phyloP scores from a whole-genome alignment of 2,113 vertebrate species.

The Carollia perspicillata region DNA sequence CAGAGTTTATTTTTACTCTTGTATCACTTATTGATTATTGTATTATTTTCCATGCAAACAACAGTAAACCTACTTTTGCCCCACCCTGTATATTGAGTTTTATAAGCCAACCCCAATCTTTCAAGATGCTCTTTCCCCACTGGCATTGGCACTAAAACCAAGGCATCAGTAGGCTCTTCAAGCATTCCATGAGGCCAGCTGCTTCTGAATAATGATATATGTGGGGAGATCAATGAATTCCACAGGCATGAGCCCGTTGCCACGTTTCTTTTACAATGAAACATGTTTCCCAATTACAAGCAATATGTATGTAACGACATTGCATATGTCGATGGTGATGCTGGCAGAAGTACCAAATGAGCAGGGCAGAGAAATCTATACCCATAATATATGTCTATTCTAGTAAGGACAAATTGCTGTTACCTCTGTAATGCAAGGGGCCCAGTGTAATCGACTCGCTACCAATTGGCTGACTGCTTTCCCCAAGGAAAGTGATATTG shows the following conservation, averaged over 20 bases:
- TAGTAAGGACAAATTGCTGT: neutral
- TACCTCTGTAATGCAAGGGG: neutral
- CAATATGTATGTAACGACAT: neutral
- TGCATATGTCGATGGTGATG: neutral
- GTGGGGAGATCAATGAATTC: too few species aligned
- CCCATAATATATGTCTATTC: neutral
- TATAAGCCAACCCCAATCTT: neutral
- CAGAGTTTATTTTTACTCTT: too few species aligned
- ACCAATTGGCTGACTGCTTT: neutral
- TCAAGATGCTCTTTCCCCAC: neutral
- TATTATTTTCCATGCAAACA: neutral
- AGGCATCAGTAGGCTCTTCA: neutral
- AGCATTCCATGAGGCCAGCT: neutral
- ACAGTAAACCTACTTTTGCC: neutral
- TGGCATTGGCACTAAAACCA: neutral
- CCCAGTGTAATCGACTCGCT: neutral
- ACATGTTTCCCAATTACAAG: neutral
- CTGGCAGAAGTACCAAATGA: neutral
- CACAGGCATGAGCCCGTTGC: too few species aligned
- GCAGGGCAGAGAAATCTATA: neutral
- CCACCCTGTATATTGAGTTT: neutral
- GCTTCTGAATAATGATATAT: too few species aligned
- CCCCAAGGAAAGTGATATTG: neutral
- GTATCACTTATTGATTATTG: too few species aligned
- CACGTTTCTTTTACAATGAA: neutral